Conservation (phyloP, 1,140 invertebrate genomes). For the Pemphigus obesinymphae region DNA sequence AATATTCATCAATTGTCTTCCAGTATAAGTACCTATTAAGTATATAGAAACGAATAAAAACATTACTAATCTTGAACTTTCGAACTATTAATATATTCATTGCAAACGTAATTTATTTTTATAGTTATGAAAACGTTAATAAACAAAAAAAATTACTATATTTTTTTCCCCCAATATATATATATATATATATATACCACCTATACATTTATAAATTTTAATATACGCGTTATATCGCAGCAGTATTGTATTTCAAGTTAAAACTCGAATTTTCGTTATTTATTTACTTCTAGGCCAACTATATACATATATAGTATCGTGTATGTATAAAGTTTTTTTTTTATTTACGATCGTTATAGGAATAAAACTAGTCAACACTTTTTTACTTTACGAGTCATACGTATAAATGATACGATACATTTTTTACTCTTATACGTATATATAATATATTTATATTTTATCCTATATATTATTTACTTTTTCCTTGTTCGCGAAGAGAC, state of each 20-base stretch:
- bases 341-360: conserved; percentile 23
- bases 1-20: too few species aligned
- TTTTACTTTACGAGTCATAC: background rate
- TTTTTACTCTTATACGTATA: background rate
- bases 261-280: background rate
- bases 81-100: background rate
- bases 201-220: too few species aligned
- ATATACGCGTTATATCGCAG: too few species aligned
- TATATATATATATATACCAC: too few species aligned
- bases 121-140: background rate
- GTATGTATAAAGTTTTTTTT: background rate
- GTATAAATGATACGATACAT: background rate
- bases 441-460: background rate
- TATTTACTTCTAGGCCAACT: conserved; percentile 18
- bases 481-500: background rate
- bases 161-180: background rate
- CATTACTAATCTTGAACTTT: too few species aligned
- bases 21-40: too few species aligned
- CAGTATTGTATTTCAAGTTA: background rate
- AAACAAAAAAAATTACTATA: background rate
- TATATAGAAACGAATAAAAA: too few species aligned
- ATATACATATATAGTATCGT: too few species aligned
- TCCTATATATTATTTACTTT: too few species aligned
- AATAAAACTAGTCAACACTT: conserved; percentile 25
- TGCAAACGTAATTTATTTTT: background rate